These are phyloP conservation scores for Nasonovia ribisnigri DNA, from an alignment of 2,888 invertebrate genomes.

Conservation along the genomic window DNA sequence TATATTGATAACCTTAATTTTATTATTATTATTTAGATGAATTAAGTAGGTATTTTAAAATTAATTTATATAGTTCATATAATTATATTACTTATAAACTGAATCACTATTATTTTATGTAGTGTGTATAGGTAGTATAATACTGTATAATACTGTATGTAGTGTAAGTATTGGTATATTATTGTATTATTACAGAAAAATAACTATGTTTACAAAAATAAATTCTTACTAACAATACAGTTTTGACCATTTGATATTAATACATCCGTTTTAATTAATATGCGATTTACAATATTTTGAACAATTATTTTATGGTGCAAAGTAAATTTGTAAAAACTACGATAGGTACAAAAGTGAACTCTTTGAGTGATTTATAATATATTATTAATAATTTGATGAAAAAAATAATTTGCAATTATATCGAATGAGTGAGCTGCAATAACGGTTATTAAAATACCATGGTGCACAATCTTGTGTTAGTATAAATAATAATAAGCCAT, in stretches of 20 bases:
- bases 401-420: background rate
- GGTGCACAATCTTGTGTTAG: background rate
- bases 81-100: background rate
- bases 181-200: background rate
- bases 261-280: background rate
- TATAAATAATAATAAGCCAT: slow-evolving; percentile 45
- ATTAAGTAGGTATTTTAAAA: background rate
- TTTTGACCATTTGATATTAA: background rate
- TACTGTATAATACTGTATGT: background rate
- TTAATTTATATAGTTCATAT: background rate
- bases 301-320: background rate
- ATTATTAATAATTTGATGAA: background rate
- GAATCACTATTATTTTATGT: background rate
- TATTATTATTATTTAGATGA: background rate
- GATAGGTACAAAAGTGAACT: background rate
- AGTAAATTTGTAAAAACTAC: background rate
- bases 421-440: background rate
- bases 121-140: background rate
- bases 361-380: background rate
- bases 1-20: background rate
- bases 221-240: background rate
- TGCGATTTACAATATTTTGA: background rate
- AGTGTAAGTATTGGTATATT: background rate
- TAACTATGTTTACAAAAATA: background rate
- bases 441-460: background rate